These are phyloP conservation scores for Cyanoliseus patagonus DNA, from an alignment of 2,113 vertebrate genomes.

Conservation along the genomic window DNA sequence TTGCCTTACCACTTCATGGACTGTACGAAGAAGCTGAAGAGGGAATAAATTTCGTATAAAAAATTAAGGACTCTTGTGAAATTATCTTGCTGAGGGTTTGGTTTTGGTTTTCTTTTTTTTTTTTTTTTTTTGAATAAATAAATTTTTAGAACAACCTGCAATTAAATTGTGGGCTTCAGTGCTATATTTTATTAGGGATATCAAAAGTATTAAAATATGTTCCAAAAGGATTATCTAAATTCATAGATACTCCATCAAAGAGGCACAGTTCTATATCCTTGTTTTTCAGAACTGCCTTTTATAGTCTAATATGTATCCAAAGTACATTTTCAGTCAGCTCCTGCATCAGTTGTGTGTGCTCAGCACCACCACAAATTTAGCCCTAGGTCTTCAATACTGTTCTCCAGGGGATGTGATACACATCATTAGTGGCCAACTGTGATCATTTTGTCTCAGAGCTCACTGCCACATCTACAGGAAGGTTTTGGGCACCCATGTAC, in stretches of 20 bases:
- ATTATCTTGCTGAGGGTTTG: background rate
- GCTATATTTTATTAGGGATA: background rate
- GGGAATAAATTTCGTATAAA: background rate
- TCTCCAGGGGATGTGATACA: background rate
- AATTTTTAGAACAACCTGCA: background rate
- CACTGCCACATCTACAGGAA: background rate
- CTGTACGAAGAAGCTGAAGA: background rate
- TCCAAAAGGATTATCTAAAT: background rate
- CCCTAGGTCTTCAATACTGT: background rate
- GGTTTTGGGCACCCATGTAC: background rate
- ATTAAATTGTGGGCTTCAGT: background rate
- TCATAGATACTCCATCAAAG: background rate
- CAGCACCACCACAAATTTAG: background rate
- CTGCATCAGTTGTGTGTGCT: background rate
- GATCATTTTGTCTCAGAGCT: background rate
- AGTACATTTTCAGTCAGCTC: background rate
- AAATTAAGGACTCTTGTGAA: background rate
- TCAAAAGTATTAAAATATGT: background rate
- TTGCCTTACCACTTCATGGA: background rate
- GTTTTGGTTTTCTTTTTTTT: background rate
- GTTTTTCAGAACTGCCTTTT: background rate
- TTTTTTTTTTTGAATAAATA: background rate
- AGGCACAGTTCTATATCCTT: background rate
- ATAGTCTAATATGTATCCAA: background rate
- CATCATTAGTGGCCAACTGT: background rate